phyloP scores from a whole-genome alignment of 2,888 invertebrate species.

The Argyresthia goedartella region DNA sequence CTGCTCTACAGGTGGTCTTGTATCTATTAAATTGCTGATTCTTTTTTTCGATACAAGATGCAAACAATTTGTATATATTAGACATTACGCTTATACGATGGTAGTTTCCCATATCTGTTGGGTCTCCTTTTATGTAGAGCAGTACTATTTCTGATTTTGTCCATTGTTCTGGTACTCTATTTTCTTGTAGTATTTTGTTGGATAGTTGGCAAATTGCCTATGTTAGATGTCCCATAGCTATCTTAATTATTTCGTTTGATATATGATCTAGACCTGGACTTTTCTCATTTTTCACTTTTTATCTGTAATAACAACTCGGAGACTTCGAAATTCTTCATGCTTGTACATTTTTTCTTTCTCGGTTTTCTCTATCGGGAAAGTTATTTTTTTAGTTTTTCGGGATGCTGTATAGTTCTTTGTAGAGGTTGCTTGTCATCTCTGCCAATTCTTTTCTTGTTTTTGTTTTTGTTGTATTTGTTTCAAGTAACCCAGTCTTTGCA shows the following conservation, averaged over 20 bases:
- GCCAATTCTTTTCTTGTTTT: background rate
- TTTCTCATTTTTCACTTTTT: background rate
- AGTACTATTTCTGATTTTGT: background rate
- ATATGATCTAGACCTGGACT: background rate
- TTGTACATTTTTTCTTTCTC: background rate
- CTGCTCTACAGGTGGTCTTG: background rate
- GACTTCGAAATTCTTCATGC: background rate
- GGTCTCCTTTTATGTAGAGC: background rate
- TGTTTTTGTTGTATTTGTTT: background rate
- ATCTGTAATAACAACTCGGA: background rate
- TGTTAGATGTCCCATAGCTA: background rate
- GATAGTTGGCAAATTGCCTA: background rate
- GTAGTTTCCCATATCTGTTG: background rate
- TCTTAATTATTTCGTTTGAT: background rate
- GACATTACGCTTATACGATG: background rate
- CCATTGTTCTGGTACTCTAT: background rate
- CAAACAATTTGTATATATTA: background rate
- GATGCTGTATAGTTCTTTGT: background rate
- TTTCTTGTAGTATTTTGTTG: background rate
- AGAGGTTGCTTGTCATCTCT: background rate
- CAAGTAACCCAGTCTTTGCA: background rate
- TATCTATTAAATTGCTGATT: background rate
- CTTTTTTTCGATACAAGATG: background rate
- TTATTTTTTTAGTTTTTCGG: background rate
- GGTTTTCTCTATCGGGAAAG: background rate